Base-by-base conservation (phyloP, 2,888 invertebrate species). In the Ochlodes sylvanus region DNA sequence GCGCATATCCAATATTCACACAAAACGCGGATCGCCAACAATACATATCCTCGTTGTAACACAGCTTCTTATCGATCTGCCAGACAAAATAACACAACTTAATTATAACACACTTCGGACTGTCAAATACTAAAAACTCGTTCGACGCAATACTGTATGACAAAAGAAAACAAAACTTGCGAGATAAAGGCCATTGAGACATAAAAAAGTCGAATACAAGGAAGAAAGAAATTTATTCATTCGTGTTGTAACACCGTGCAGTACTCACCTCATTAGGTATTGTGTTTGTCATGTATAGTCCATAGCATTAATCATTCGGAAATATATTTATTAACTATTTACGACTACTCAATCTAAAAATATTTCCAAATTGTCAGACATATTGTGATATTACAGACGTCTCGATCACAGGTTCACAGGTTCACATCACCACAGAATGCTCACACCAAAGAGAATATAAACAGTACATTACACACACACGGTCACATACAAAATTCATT, bases 321-420 rank as follows among this genome's bases (percentile, higher is more conserved):
- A 81, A 81, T 80, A 78, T 74, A 81, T 75, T 73, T 76, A 81
- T 76, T 71, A 79, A 83, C 80, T 84, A 84, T 82, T 81, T 84
- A 86, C 78, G 78, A 84, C 81, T 76, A 89, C 76, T 81, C 81
- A 88, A 84, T 90, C 92, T 93, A 92, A 92, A 92, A 91, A 92
- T 93, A 93, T 92, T 92, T 89, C 89, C 84, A 92, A 92, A 90
- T 90, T 87, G 92, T 93, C 93, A 88, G 93, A 93, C 93, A 93
- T 93, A 92, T 93, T 79, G 79, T 75, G 76, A 77, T 79, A 76
- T 75, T 92, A 92, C 88, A 92, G 91, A 92, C 91, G 89, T 92
- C 87, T 91, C 84, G 84, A 84, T 88, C 88, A 86, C 85, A 76
- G 71, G 70, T 73, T 74, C 65, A 71, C 72, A 27, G 5, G 27